These are phyloP conservation scores for Eupithecia pulchellata DNA, from an alignment of 2,888 invertebrate genomes.

Conservation along the genomic window DNA sequence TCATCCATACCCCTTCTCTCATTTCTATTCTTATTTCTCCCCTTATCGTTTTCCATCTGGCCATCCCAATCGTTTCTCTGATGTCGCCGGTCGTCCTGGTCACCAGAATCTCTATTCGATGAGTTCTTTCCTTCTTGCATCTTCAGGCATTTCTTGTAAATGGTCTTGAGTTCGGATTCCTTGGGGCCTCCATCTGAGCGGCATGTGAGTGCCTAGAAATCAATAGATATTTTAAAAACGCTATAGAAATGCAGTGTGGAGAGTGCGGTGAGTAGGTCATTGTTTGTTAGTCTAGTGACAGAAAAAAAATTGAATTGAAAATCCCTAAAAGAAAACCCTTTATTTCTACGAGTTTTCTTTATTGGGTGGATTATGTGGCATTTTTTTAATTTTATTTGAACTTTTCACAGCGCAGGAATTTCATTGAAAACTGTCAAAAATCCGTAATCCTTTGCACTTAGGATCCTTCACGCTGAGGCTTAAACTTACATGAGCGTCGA, in stretches of 20 bases:
- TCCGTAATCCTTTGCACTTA: neutral
- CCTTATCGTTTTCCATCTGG: slow-evolving; percentile 46
- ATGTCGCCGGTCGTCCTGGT: slow-evolving; percentile 59
- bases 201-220: slow-evolving; percentile 78
- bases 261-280: neutral
- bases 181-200: slow-evolving; percentile 85
- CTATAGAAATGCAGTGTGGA: neutral
- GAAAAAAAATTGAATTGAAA: neutral
- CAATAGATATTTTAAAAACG: neutral
- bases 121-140: slow-evolving; percentile 68
- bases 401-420: neutral
- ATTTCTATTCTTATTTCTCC: slow-evolving; percentile 48
- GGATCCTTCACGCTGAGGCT: neutral
- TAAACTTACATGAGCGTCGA: slow-evolving; percentile 62
- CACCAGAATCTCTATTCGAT: slow-evolving; percentile 53
- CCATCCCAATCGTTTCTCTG: slow-evolving; percentile 58
- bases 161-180: slow-evolving; percentile 84
- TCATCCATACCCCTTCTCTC: slow-evolving; percentile 50
- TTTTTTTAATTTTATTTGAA: neutral
- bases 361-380: neutral
- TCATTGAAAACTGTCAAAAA: neutral
- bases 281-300: neutral
- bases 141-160: slow-evolving; percentile 85
- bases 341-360: neutral
- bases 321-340: neutral